Base-by-base conservation (phyloP, 2,113 vertebrate genomes). In the Tonatia bakeri region DNA sequence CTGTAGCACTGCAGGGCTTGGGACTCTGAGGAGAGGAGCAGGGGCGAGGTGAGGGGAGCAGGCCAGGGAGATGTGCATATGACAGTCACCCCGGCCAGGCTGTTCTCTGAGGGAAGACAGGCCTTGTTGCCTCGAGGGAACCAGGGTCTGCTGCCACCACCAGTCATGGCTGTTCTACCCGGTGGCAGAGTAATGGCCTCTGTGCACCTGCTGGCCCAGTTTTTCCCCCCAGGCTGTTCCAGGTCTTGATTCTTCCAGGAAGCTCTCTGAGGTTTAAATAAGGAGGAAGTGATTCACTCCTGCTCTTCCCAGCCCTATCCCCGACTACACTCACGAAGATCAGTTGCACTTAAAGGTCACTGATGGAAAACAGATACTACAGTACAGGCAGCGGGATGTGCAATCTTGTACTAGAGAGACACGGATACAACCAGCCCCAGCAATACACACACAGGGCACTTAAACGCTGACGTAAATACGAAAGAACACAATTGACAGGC, bases 1-100 rank as follows among this genome's bases (percentile, higher is more conserved):
- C 94, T 96, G 96, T 97, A 95, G 77, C 96, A 98, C 28, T 94
- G 92, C 56, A 94, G 84, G 28, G 91, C 96, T 1, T 28, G n/a
- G 50, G 95, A 76, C 33, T 19, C 97, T 98, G 91, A 31, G 36
- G 92, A 54, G 64, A 47, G 54, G 52, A 50, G 40, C 10, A 14
- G 4, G 80, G 5, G 14, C 1, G 1, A 12, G 40, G 70, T 94
- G 65, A 90, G 73, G 20, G 40, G 50, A 86, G 9, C n/a, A 50
- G 40, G 67, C 17, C 20, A 0, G 31, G 28, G 24, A 7, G 24
- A 7, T 33, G 4, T 70, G 24, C 45, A 0, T 16, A 10, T 7
- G 28, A 38, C 36, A 38, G 45, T 15, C 26, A 9, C 17, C 0
- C 2, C 0, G 31, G 10, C 79, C 40, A 10, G 87, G 17, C 19